These are phyloP conservation scores for Brachycybe producta DNA, from an alignment of 2,888 invertebrate species.

Conservation along the genomic window DNA sequence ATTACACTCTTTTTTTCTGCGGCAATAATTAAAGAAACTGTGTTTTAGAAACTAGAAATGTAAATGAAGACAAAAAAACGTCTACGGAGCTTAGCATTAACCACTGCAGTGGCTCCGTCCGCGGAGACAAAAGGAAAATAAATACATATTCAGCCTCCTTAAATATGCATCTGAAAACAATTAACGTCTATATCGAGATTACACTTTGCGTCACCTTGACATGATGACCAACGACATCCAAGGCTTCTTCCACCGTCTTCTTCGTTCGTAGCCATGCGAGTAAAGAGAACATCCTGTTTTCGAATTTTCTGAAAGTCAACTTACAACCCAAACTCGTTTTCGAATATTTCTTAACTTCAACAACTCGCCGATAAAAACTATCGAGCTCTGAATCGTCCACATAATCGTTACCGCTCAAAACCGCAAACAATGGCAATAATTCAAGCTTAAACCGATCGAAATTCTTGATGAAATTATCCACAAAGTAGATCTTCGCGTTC, in stretches of 20 bases:
- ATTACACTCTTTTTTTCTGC: too few relatives aligned
- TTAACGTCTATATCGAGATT: too few relatives aligned
- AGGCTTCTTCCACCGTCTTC: constrained; percentile 54
- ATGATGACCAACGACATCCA: constrained; percentile 39
- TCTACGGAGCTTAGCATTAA: too few relatives aligned
- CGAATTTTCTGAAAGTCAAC: constrained; percentile 43
- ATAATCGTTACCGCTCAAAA: constrained; percentile 80
- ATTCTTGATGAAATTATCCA: constrained; percentile 51
- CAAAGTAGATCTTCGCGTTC: constrained; percentile 56
- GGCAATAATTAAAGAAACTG: too few relatives aligned
- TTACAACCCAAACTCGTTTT: constrained; percentile 9
- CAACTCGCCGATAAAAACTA: constrained; percentile 49
- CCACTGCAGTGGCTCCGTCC: too few relatives aligned
- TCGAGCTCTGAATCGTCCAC: constrained; percentile 52
- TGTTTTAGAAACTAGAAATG: too few relatives aligned
- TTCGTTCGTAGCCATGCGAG: constrained; percentile 64
- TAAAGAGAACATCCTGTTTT: constrained; percentile 54
- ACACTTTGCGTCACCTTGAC: too few relatives aligned
- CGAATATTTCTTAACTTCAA: constrained; percentile 41
- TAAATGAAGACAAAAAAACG: too few relatives aligned
- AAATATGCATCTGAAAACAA: too few relatives aligned
- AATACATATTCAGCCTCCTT: too few relatives aligned
- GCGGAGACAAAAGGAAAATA: too few relatives aligned
- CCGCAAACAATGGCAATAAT: constrained; percentile 63
- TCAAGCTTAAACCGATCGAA: constrained; percentile 52